Evolutionary conservation across 2,888 invertebrate species (phyloP).

Genomic region (Volucella bombylans): DNA sequence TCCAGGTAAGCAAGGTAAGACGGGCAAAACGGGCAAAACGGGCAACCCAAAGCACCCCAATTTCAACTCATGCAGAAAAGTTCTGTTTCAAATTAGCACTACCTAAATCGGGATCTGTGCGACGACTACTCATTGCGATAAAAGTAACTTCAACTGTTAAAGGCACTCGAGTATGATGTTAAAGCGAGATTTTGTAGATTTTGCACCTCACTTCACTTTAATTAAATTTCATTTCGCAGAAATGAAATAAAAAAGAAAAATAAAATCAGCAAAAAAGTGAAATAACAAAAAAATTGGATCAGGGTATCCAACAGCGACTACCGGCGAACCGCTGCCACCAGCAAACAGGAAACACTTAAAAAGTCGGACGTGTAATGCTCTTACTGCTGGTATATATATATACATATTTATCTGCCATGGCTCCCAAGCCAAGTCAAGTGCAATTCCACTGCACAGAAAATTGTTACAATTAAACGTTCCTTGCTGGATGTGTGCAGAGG

Average conservation of each 20-base stretch:
- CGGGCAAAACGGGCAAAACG: neutral
- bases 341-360: constrained; percentile 46
- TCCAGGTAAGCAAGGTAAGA: neutral
- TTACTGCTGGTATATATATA: constrained; percentile 14
- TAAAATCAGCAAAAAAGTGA: constrained; percentile 6
- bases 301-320: constrained; percentile 13
- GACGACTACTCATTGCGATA: constrained; percentile 63
- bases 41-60: constrained; percentile 43
- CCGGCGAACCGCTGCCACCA: too few relatives aligned
- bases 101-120: constrained; percentile 17
- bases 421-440: constrained; percentile 55
- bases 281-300: constrained; percentile 5
- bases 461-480: constrained; percentile 69
- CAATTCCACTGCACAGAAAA: constrained; percentile 65
- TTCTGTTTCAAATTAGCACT: constrained; percentile 73
- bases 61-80: constrained; percentile 71
- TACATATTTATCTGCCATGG: too few relatives aligned
- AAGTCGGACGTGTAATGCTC: constrained; percentile 69
- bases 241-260: constrained; percentile 24
- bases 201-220: constrained; percentile 73
- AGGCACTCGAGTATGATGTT: constrained; percentile 72
- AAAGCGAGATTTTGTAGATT: constrained; percentile 72
- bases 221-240: constrained; percentile 68
- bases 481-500: constrained; percentile 46
- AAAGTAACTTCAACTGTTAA: constrained; percentile 72